Evolutionary conservation across 2,797 vertebrate genomes (phyloP).

Genomic region (Cossypha niveicapilla): DNA sequence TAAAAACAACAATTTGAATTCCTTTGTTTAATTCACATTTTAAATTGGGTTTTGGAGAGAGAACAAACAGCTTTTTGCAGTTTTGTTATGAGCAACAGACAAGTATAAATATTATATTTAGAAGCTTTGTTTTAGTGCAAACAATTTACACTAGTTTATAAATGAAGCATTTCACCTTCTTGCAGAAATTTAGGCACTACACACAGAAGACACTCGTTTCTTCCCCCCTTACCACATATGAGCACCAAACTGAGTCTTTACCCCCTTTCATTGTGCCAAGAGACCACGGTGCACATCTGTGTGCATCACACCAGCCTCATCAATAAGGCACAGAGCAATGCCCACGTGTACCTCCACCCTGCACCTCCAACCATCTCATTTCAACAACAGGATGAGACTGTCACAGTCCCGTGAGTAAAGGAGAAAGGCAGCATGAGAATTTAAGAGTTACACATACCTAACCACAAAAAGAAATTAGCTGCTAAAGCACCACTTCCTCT

Average conservation of each 20-base stretch:
- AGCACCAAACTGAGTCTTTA: not conserved
- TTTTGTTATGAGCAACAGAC: not conserved
- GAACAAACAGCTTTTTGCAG: not conserved
- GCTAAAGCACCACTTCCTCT: not conserved
- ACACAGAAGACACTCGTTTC: rapidly evolving
- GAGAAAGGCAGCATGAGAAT: not conserved
- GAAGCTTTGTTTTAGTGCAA: not conserved
- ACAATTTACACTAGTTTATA: not conserved
- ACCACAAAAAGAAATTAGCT: not conserved
- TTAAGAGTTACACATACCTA: not conserved
- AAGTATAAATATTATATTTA: not conserved
- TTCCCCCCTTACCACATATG: not conserved
- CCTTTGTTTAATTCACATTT: not conserved
- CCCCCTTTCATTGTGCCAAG: not conserved
- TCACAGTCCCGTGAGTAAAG: not conserved
- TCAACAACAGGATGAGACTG: not conserved
- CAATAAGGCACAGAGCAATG: not conserved
- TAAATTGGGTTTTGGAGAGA: not conserved
- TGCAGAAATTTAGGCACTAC: not conserved
- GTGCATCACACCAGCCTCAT: not conserved
- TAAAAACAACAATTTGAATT: not conserved
- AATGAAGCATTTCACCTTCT: not conserved
- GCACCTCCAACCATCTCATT: not conserved
- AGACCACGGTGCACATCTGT: not conserved
- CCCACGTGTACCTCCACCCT: not conserved